Evolutionary conservation across 1,140 invertebrate genomes (phyloP).

Genomic region (Brachionus sp.): DNA sequence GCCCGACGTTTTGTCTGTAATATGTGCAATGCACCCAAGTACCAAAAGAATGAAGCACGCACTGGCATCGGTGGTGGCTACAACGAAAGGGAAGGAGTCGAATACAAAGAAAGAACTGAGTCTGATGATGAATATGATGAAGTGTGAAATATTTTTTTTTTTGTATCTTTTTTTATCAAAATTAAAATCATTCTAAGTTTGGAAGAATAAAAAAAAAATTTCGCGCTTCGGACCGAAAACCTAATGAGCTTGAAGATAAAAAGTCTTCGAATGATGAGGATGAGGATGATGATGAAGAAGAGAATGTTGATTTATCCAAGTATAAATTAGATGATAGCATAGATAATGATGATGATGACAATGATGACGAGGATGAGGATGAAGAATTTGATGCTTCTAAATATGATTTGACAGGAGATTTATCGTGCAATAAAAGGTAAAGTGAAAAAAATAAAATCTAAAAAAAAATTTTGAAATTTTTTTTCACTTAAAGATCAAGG

Average conservation of each 20-base stretch:
- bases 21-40: constrained; percentile 96
- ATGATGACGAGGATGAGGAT: constrained; percentile 36
- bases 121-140: constrained; percentile 89
- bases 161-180: neutral
- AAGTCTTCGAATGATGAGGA: neutral
- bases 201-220: constrained; percentile 45
- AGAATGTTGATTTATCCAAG: constrained; percentile 8
- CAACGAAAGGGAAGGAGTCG: constrained; percentile 85
- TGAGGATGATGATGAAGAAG: constrained; percentile 17
- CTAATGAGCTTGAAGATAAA: neutral
- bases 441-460: neutral
- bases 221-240: neutral
- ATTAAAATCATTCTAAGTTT: constrained; percentile 32
- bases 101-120: constrained; percentile 82
- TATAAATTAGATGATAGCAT: neutral
- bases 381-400: constrained; percentile 38
- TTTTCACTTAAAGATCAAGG: neutral
- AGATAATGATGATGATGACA: constrained; percentile 27
- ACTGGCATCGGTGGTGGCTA: constrained; percentile 66
- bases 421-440: neutral
- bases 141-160: constrained; percentile 56
- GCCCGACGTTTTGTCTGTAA: constrained; percentile 91
- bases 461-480: neutral
- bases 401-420: constrained; percentile 39
- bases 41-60: constrained; percentile 78